Base-by-base conservation (phyloP, 2,113 vertebrate species). In the Crypturellus undulatus region DNA sequence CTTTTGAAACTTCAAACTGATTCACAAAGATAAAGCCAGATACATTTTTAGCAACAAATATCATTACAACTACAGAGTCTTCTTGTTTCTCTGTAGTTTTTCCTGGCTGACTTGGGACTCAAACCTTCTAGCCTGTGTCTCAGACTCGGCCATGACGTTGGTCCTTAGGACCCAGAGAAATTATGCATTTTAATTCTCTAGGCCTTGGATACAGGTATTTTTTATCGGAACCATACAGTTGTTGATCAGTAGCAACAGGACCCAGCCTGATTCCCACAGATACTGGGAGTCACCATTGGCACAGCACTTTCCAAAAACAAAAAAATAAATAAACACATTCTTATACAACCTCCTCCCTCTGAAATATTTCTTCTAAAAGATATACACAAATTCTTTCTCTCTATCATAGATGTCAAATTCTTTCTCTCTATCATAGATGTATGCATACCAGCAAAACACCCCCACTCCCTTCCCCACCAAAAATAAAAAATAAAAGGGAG, bases 261-360 rank as follows among this genome's bases (percentile, higher is more conserved):
- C 89, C 81, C 70, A 87, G 59, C 79, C 79, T 93, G 63, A 92
- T 91, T 91, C 68, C 82, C 79, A 95, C 90, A 81, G 47, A 78
- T n/a, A 75, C 65, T 92, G 88, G 88, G 73, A 96, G 78, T 90
- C 84, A 56, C 82, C 52, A 90, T 42, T 75, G 47, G 6, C 42
- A 77, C 83, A 62, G 52, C 49, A 28, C 79, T 87, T 94, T 94
- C 77, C 56, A 64, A 63, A 76, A 49, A 9, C 10, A 49, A 49
- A 20, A 10, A 49, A 54, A 54, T 28, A 54, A 28, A 63, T 91
- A 70, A 91, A 85, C 4, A 6, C 6, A 6, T 42, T 94, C 89
- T 67, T 89, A 79, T 91, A 92, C 91, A 85, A 34, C 40, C 94
- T 88, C 79, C 18, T 56, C 6, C 10, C 17, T 2, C 10, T 65